Evolutionary conservation across 2,888 invertebrate genomes (phyloP), one percentile per base, ranked within the genome.

Genomic region (Epinotia demarniana): DNA sequence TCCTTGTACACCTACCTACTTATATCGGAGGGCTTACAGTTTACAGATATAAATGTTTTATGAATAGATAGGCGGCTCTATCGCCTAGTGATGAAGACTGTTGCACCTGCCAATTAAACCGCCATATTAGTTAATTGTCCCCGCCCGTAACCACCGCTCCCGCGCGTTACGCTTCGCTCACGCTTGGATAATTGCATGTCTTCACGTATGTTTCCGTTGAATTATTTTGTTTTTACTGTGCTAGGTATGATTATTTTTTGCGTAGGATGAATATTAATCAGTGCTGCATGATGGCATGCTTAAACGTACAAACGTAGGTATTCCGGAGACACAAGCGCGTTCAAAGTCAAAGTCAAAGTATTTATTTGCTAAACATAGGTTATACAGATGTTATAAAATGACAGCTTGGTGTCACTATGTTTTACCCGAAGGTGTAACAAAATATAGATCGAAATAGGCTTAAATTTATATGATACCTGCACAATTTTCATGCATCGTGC

Each of bases 121-220:
- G 87, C 89, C 89, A 89, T 90, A 90, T 90, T 90, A 90, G 84
- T 87, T 90, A 89, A 90, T 90, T 86, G 85, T 80, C 69, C 80
- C 82, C 84, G 78, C 84, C 82, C 82, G 78, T 78, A 9, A 49
- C 72, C 74, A 77, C 70, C 79, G 78, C 60, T 72, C 79, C 81
- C 78, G 80, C 80, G 78, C 81, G 82, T 80, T 79, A 81, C 84
- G 85, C 85, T 84, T 80, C 81, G 80, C 81, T 82, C 82, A 75
- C 81, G 62, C 76, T 72, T 61, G 69, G 72, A 77, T 84, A 83
- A 85, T 85, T 84, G 81, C 80, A 81, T 75, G 62, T 75, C 78
- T 78, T 73, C 72, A 64, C 69, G 78, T 78, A 66, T 77, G 75
- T 83, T 80, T 81, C 82, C 83, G 80, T 81, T 79, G 77, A 64